These are phyloP conservation scores for Fringilla coelebs DNA, from an alignment of 2,797 vertebrate genomes.

Conservation along the genomic window DNA sequence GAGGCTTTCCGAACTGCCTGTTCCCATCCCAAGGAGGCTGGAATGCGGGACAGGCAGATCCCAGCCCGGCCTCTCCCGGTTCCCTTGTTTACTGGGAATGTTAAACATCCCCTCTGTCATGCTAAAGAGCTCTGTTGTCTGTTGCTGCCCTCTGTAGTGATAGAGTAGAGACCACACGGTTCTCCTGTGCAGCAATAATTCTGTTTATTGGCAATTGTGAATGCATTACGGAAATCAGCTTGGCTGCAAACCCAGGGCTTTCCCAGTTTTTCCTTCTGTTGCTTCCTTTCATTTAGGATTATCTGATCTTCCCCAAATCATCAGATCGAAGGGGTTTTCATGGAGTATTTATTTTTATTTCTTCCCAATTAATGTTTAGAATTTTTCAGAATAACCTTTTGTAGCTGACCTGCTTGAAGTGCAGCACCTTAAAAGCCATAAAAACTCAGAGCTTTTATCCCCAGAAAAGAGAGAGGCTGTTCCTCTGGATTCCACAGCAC, in stretches of 20 bases:
- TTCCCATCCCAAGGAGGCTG: not conserved
- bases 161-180: conserved; percentile 70
- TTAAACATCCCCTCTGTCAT: conserved; percentile 35
- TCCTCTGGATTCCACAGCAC: not conserved
- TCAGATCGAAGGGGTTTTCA: fast-evolving
- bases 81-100: conserved; percentile 64
- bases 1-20: not conserved
- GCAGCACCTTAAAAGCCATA: not conserved
- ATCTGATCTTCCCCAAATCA: not conserved
- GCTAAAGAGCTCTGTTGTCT: conserved; percentile 73
- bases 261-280: not conserved
- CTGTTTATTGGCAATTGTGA: not conserved
- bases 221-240: fast-evolving
- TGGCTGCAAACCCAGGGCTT: not conserved
- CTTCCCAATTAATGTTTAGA: not conserved
- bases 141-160: conserved; percentile 83
- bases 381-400: not conserved
- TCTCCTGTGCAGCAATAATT: not conserved
- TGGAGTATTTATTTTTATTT: not conserved
- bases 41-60: not conserved
- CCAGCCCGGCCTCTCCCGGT: conserved; percentile 10
- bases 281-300: not conserved
- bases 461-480: not conserved
- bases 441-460: not conserved
- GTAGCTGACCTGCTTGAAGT: not conserved